phyloP scores from a whole-genome alignment of 2,888 invertebrate species.

The Tachina grossa region DNA sequence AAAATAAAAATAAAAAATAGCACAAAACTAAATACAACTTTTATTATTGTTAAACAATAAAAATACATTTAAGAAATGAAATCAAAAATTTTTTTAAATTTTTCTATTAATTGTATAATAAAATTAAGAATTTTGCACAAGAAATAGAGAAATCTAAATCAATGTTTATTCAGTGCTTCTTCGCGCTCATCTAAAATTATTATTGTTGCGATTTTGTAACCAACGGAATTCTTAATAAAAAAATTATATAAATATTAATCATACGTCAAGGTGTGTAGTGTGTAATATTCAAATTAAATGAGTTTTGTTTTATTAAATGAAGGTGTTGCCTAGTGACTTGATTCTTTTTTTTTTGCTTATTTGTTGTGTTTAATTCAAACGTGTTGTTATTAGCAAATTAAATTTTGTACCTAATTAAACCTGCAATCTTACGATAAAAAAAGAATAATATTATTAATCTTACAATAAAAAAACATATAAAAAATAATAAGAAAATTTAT shows the following conservation, averaged over 20 bases:
- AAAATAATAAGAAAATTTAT: too few species aligned
- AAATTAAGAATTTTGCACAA: conserved; percentile 1
- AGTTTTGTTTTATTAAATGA: neutral
- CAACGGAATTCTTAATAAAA: conserved; percentile 6
- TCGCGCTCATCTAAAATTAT: neutral
- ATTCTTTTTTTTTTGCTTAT: neutral
- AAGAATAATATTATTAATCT: neutral
- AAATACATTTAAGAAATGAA: neutral
- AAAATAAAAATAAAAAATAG: neutral
- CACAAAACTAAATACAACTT: conserved; percentile 2
- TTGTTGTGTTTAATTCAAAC: neutral
- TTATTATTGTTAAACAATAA: conserved; percentile 23
- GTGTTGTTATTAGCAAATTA: conserved; percentile 23
- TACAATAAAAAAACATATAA: neutral
- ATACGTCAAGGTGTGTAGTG: conserved; percentile 47
- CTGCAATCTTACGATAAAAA: conserved; percentile 21
- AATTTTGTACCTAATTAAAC: conserved; percentile 24
- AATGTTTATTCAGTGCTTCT: neutral
- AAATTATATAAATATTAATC: conserved; percentile 55
- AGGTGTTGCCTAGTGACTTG: neutral
- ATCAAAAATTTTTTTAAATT: neutral
- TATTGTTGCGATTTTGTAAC: conserved; percentile 15
- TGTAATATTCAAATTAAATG: conserved; percentile 1
- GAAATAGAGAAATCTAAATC: neutral
- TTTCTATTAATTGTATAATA: neutral